Evolutionary conservation across 2,888 invertebrate genomes (phyloP).

Genomic region (Rhaphigaster nebulosa): DNA sequence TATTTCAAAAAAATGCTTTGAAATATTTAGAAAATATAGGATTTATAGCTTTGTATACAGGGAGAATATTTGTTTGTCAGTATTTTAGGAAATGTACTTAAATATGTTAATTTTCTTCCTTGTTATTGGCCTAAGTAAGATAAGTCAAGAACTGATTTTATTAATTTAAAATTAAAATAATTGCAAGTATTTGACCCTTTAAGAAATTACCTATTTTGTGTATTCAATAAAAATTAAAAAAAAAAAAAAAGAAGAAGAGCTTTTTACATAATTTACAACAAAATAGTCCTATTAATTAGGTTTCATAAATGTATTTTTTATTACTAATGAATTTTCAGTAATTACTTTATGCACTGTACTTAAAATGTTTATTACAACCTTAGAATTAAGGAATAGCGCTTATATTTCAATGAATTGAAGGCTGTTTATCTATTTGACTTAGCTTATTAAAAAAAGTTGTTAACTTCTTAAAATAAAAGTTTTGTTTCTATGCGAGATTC

Average conservation of each 20-base stretch:
- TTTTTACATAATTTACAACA: background rate
- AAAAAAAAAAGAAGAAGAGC: background rate
- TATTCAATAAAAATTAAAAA: background rate
- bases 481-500: background rate
- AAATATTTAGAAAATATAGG: background rate
- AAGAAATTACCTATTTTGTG: slow-evolving; percentile 17
- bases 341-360: slow-evolving; percentile 37
- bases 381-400: slow-evolving; percentile 4
- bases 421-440: slow-evolving; percentile 35
- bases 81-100: slow-evolving; percentile 33
- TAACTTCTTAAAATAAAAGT: slow-evolving; percentile 26
- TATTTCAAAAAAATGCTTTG: slow-evolving; percentile 8
- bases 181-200: background rate
- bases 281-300: background rate
- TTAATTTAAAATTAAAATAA: background rate
- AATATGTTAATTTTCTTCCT: slow-evolving; percentile 29
- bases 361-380: background rate
- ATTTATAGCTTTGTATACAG: background rate
- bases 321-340: background rate
- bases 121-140: slow-evolving; percentile 44
- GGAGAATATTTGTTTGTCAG: slow-evolving; percentile 7
- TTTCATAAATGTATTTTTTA: background rate
- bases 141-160: slow-evolving; percentile 48
- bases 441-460: slow-evolving; percentile 16
- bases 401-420: slow-evolving; percentile 38